Evolutionary conservation across 1,140 invertebrate genomes (phyloP), one percentile per base, ranked within the genome.

Genomic region (Cotesia typhae): DNA sequence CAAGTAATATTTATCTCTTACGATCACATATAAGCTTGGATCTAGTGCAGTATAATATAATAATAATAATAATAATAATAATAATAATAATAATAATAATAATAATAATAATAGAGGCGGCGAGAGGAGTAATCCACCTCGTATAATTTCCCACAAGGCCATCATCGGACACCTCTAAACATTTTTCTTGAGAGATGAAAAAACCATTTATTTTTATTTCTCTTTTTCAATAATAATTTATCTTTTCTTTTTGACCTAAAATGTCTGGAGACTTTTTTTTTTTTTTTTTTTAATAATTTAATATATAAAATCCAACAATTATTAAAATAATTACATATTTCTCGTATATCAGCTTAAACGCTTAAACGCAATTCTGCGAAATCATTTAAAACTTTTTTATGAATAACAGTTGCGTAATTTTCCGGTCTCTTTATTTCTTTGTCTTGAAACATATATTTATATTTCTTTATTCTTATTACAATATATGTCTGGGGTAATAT

Each of bases 111-210:
- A 9, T 9, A 47, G 41, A 47, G 5, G 41, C 6, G 6, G 10
- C 41, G 41, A 47, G 53, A 5, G 1, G 53, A 55, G 53, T 55
- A 55, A 55, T 55, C 53, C 53, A n/a, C 9, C n/a, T 53, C 47
- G 66, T 53, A 38, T 67, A 67, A 67, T 67, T 67, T 67, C 66
- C 66, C 66, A 55, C 53, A 67, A 67, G 66, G 35, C 66, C 66
- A 57, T 47, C 41, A 47, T 28, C 17, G 14, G 51, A 65, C 63
- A 47, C 36, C 63, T 65, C 63, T 12, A 37, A 36, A 65, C 35
- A 65, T 37, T 36, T 65, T 65, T 65, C 7, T 14, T 9, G 7
- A 41, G 60, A 9, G n/a, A 55, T 14, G 17, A 14, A 17, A 55
- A n/a, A 65, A 65, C 35, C 10, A 41, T 47, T 17, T 37, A 36